Evolutionary conservation across 2,797 vertebrate genomes (phyloP).

Genomic region (Sebastolobus alascanus): DNA sequence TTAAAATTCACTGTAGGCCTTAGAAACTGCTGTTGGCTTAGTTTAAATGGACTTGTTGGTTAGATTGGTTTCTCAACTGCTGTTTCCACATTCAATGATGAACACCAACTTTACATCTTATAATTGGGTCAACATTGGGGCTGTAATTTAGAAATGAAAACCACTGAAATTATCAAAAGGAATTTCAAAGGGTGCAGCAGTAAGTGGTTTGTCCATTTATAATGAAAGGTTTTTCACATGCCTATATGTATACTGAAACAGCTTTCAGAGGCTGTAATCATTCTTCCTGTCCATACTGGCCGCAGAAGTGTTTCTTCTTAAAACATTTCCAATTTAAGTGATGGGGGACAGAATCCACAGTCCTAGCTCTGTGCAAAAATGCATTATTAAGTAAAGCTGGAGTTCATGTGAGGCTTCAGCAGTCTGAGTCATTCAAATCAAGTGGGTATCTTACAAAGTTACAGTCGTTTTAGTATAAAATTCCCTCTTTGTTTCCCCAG

Average conservation of each 20-base stretch:
- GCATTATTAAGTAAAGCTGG: conserved; percentile 11
- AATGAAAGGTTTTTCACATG: background rate
- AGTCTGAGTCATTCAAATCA: background rate
- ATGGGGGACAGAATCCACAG: background rate
- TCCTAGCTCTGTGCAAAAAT: background rate
- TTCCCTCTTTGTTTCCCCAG: background rate
- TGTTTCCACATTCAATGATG: background rate
- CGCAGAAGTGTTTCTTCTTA: background rate
- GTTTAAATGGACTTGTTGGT: background rate
- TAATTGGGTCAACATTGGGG: background rate
- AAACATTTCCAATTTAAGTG: background rate
- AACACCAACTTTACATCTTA: background rate
- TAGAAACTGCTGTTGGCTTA: background rate
- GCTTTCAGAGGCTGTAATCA: background rate
- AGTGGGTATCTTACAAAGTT: background rate
- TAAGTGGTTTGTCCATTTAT: background rate
- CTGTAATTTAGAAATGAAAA: background rate
- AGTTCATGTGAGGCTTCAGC: conserved; percentile 7
- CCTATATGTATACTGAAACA: background rate
- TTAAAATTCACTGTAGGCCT: background rate
- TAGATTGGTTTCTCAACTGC: background rate
- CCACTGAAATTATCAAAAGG: background rate
- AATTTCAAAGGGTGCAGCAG: background rate
- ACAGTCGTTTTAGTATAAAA: background rate
- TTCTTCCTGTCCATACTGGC: background rate